Conservation (phyloP, 2,113 vertebrate species). For the Rhinolophus ferrumequinum region DNA sequence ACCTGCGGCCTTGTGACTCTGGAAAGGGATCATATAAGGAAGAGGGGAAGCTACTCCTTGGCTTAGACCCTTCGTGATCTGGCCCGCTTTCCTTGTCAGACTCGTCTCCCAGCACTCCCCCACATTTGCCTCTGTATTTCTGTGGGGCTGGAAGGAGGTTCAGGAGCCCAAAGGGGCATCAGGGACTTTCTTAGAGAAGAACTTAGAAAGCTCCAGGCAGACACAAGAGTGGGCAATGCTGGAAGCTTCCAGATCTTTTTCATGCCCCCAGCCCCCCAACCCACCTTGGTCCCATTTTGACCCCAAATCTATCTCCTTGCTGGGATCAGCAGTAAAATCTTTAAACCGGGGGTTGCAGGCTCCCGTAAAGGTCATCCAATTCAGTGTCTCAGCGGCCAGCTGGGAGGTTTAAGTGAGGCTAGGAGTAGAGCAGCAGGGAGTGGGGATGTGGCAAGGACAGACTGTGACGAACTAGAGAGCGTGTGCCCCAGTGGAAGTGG, state of each 20-base stretch:
- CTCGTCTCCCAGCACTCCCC: not conserved
- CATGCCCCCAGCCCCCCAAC: too few relatives aligned
- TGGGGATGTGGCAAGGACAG: not conserved
- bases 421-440: not conserved
- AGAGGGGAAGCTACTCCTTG: not conserved
- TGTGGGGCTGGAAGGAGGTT: not conserved
- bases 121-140: not conserved
- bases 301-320: not conserved
- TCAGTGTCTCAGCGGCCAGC: not conserved
- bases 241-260: not conserved
- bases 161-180: not conserved
- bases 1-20: not conserved
- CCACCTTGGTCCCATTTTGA: not conserved
- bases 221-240: not conserved
- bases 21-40: not conserved
- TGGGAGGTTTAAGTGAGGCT: not conserved
- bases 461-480: not conserved
- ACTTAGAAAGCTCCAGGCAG: not conserved
- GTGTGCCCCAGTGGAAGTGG: rapidly evolving
- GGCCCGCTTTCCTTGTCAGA: not conserved
- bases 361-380: not conserved
- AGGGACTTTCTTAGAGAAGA: not conserved
- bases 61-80: not conserved
- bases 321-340: not conserved
- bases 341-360: not conserved